Evolutionary conservation across 2,797 vertebrate species (phyloP), one percentile per base, ranked within the genome.

Genomic region (Etheostoma perlongum): DNA sequence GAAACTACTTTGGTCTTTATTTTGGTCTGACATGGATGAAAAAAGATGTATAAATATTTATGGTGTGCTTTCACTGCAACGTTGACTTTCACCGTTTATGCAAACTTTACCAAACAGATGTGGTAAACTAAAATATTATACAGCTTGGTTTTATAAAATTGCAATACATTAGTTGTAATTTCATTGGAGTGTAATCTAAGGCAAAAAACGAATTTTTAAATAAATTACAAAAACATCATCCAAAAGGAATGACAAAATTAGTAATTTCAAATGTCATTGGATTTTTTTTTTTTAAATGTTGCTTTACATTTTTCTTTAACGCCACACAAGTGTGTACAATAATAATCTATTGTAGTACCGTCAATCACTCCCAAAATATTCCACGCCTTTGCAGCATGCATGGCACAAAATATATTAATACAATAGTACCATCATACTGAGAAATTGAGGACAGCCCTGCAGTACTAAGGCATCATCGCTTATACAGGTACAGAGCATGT

Each of bases 1-100:
- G 12, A 85, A 86, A 83, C 47, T 52, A 57, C 60, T 89, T 91
- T 90, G 79, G 79, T 89, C 60, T 93, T 93, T 91, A 90, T 91
- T 92, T 89, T 83, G 59, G 23, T 88, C 63, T 59, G 67, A 68
- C 30, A 71, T 79, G 40, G 11, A 63, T 65, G 66, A 76, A 33
- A 58, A 49, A 60, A 59, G 23, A 49, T 79, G 40, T 66, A 76
- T 65, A 48, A 68, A 75, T 72, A 76, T 21, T 53, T 18, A 4
- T 25, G 4, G 18, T 68, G 18, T 42, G 3, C 5, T 68, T 80
- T 64, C 36, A 80, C 12, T 64, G 44, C 49, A 61, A 77, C 69
- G 51, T 12, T 60, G 15, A 65, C 4, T 0, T 0, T 81, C n/a
- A 30, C 19, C 21, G 74, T 67, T 14, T 51, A 25, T 40, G 47